These are phyloP conservation scores for Lepisosteus oculatus DNA, from an alignment of 2,113 vertebrate species.

Conservation along the genomic window DNA sequence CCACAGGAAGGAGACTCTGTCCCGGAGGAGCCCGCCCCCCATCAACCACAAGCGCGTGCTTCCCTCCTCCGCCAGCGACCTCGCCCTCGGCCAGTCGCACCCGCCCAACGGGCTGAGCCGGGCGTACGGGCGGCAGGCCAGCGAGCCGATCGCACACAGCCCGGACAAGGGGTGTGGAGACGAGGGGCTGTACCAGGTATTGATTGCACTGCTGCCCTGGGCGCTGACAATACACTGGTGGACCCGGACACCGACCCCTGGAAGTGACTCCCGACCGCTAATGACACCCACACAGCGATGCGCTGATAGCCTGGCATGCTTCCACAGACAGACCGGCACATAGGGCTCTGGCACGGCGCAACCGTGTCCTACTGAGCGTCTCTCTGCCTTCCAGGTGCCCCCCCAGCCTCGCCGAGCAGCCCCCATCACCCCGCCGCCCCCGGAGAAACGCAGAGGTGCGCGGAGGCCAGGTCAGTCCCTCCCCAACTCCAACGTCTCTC, in stretches of 20 bases:
- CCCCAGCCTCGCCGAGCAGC: slow-evolving; percentile 78
- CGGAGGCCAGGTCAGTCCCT: slow-evolving; percentile 54
- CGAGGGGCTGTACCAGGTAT: slow-evolving; percentile 81
- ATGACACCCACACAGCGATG: background rate
- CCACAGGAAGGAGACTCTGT: slow-evolving; percentile 91
- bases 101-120: slow-evolving; percentile 59
- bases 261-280: background rate
- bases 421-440: slow-evolving; percentile 82
- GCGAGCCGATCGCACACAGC: slow-evolving; percentile 75
- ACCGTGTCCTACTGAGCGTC: too few species aligned
- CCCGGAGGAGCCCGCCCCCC: slow-evolving; percentile 75
- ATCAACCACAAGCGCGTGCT: slow-evolving; percentile 64
- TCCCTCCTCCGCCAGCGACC: slow-evolving; percentile 81
- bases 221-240: background rate
- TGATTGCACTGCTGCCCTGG: background rate
- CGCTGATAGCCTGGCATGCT: background rate
- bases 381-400: slow-evolving; percentile 28
- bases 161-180: slow-evolving; percentile 70
- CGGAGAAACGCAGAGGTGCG: slow-evolving; percentile 77
- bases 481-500: slow-evolving; percentile 16
- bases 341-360: too few species aligned
- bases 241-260: background rate
- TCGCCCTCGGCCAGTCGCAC: slow-evolving; percentile 74
- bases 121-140: slow-evolving; percentile 67
- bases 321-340: too few species aligned